Base-by-base conservation (phyloP, 2,888 invertebrate genomes). In the Drosophila stalkeri region DNA sequence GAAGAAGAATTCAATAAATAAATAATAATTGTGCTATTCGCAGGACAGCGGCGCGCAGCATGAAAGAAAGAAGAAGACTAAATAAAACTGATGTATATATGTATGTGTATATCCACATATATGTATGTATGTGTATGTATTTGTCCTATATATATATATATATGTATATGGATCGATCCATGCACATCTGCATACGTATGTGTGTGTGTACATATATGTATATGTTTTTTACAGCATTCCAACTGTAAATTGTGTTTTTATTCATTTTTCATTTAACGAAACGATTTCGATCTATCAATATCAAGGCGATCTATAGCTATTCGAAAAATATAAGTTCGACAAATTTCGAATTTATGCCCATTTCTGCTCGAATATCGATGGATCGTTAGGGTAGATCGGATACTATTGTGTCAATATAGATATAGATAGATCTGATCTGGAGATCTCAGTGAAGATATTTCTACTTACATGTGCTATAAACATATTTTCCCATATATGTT, bases 151-250 rank as follows among this genome's bases (percentile, higher is more conserved):
- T 61, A n/a, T 1, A 46, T 16, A 8, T 47, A 2, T 44, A 6
- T 23, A 1, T 23, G 5, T 18, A 3, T 20, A 20, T 52, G 2
- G 33, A 12, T 11, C 1, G 11, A 18, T 39, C 47, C 72, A 71
- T 61, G 64, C 67, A 61, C 27, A 70, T 68, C 71, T 72, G 56
- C 63, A 59, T 33, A 23, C 27, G 44, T 33, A 60, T 37, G 33
- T 20, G 59, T 16, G 16, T 49, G 20, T 75, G 20, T 66, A 37
- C 78, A 49, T 66, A 31, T 74, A 49, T 74, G 69, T 79, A 68
- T 83, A 84, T 86, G 80, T 81, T 83, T 84, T 84, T 83, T 86
- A 84, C 84, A 84, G 86, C 86, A 84, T 83, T 86, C 81, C 67
- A 82, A 74, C 16, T 16, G 2, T 8, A 16, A 64, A 69, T 18